phyloP scores from a whole-genome alignment of 2,113 vertebrate genomes.

The Heteronetta atricapilla region DNA sequence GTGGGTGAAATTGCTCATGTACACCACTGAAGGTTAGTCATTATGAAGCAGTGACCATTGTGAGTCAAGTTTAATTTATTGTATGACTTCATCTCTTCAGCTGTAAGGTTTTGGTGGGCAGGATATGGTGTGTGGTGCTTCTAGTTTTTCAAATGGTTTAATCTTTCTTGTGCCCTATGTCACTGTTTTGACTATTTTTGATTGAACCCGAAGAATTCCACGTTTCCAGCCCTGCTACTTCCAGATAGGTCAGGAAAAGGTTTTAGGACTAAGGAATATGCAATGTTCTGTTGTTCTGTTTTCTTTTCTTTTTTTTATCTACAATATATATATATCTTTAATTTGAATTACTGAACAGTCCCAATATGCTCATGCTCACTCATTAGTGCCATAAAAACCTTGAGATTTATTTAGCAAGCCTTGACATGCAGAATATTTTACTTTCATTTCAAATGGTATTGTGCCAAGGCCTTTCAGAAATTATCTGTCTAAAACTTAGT shows the following conservation, averaged over 20 bases:
- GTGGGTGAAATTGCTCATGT: rapidly evolving
- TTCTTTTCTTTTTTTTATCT: not conserved
- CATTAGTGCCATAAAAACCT: slow-evolving; percentile 54
- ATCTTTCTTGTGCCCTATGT: not conserved
- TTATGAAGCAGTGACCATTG: not conserved
- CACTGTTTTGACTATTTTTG: not conserved
- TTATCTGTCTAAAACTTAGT: slow-evolving; percentile 36
- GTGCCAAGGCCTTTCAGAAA: slow-evolving; percentile 43
- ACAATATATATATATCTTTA: slow-evolving; percentile 17
- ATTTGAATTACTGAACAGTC: slow-evolving; percentile 22
- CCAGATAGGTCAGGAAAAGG: not conserved
- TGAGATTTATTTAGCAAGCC: slow-evolving; percentile 59
- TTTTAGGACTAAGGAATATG: not conserved
- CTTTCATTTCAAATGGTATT: slow-evolving; percentile 44
- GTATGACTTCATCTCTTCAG: not conserved
- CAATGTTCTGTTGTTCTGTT: not conserved
- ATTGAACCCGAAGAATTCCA: not conserved
- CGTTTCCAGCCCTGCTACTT: not conserved
- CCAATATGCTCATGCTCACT: slow-evolving; percentile 30
- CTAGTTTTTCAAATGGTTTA: not conserved
- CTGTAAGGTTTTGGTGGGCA: not conserved
- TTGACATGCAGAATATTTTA: slow-evolving; percentile 38
- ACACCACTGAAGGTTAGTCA: rapidly evolving
- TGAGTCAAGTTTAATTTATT: not conserved
- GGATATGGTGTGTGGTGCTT: not conserved